Base-by-base conservation (phyloP, 2,888 invertebrate genomes). In the Megastigmus dorsalis region DNA sequence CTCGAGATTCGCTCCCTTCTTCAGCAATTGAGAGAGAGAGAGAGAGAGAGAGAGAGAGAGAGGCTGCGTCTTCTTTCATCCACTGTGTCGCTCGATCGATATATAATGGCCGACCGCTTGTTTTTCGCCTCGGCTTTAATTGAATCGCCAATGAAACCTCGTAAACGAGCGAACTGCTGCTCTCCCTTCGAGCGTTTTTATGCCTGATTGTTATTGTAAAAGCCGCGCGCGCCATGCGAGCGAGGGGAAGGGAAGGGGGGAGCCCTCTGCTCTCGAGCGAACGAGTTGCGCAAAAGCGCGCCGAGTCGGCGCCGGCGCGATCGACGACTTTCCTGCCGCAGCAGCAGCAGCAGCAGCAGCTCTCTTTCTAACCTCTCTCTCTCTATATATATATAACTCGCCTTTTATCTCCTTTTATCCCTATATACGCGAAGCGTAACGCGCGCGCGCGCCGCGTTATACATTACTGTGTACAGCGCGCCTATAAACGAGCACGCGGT, bases 131-230 rank as follows among this genome's bases (percentile, higher is more conserved):
- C 65, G 45, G 18, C 13, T 48, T 73, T 73, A 67, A 73, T 73
- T 73, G 67, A 73, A 73, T 62, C 62, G 67, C 73, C 73, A 67
- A 73, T 73, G 67, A 73, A 67, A 73, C 36, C 66, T 55, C 57
- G 13, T 38, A 36, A 55, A 10, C 28, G 60, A n/a, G n/a, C 48
- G 6, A 36, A 26, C n/a, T 28, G 30, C 48, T 43, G 2, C 15
- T 13, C 1, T 28, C 15, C 28, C 15, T 7, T 26, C 13, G 30
- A n/a, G n/a, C 43, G 15, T 62, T 48, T 62, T 62, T 48, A 28
- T 7, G 10, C 38, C 18, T 33, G 52, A 36, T 65, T 28, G 63
- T 65, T 65, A 23, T 62, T 50, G 30, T 60, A 45, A 62, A 28
- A 33, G 33, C 28, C 9, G 23, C 20, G 30, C n/a, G 13, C 7